Conservation (phyloP, 1,140 invertebrate genomes). For the Aphelenchoides avenae region DNA sequence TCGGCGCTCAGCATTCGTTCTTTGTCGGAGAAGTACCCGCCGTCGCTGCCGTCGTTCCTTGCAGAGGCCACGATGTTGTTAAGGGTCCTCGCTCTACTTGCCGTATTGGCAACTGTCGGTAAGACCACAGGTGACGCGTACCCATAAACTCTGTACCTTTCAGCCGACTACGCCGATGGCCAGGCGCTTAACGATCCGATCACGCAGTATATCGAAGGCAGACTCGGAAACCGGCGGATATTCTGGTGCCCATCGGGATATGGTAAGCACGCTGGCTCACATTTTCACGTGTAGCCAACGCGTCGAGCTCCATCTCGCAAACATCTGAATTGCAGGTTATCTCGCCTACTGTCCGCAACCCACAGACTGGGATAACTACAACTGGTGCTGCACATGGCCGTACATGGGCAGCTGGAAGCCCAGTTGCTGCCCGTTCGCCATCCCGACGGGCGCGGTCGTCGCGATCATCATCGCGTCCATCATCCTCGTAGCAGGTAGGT, state of each 20-base stretch:
- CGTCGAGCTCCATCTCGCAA: constrained; percentile 9
- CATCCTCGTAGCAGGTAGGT: constrained; percentile 44
- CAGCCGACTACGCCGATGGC: constrained; percentile 40
- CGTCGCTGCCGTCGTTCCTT: too few relatives aligned
- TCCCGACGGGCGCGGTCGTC: constrained; percentile 58
- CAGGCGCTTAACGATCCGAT: constrained; percentile 58
- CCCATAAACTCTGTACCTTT: constrained; percentile 18
- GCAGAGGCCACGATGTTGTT: too few relatives aligned
- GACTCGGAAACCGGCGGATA: constrained; percentile 57
- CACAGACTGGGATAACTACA: constrained; percentile 59
- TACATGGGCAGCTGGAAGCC: constrained; percentile 54
- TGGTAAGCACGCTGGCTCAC: constrained; percentile 27
- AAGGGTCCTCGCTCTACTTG: too few relatives aligned
- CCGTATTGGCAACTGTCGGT: too few relatives aligned
- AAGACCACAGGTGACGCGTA: too few relatives aligned
- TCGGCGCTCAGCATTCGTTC: too few relatives aligned
- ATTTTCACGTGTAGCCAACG: background rate
- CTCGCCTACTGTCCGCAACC: constrained; percentile 59
- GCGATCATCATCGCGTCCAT: constrained; percentile 56
- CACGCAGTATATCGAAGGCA: constrained; percentile 58
- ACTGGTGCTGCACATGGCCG: constrained; percentile 59
- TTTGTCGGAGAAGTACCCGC: too few relatives aligned
- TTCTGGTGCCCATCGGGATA: constrained; percentile 59
- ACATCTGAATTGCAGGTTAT: constrained; percentile 39
- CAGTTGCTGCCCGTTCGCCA: constrained; percentile 59